Evolutionary conservation across 2,113 vertebrate species (phyloP), one percentile per base, ranked within the genome.

Genomic region (Calyptommatus sinebrachiatus): DNA sequence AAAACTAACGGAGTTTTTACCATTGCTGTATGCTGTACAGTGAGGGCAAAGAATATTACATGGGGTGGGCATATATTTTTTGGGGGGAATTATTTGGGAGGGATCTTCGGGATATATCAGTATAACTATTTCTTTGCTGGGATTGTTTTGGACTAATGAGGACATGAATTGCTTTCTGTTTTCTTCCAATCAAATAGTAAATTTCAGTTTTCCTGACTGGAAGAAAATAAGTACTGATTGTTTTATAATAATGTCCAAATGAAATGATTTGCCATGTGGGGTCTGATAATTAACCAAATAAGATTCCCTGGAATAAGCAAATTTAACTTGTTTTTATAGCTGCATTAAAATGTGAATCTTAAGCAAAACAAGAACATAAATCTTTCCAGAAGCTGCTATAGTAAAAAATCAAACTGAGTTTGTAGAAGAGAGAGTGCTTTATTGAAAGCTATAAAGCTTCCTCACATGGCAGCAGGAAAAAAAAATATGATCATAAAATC

Each of bases 361-460:
- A 94, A 94, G 88, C 90, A 95, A 95, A 94, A 93, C 89, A 95
- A 93, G 91, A 92, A 82, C 88, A 91, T 95, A 92, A 94, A 94
- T 95, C 92, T 94, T 88, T 89, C 66, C 84, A 72, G 88, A 90
- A 89, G 82, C 88, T 76, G 65, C 78, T 89, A 81, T 82, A 84
- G 83, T 86, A 73, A 90, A 41, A 72, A 91, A 89, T 85, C 83
- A 89, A 90, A 81, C 71, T 83, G 68, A 80, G 61, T 86, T 91
- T 79, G 88, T 81, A 89, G 77, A 74, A 85, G 74, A 87, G 76
- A 84, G 46, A 85, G 83, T 81, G 76, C 80, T 91, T 94, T 92
- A 93, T 84, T 90, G 92, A 94, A 84, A 75, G 66, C 79, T 83
- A 82, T 93, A 93, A 92, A 91, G 84, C 79, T 89, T 88, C 84